A percentile compares a stretch with the other conserved stretches of the same genome.
phyloP scores from a whole-genome alignment of 2,888 invertebrate species.

The Unio delphinus region DNA sequence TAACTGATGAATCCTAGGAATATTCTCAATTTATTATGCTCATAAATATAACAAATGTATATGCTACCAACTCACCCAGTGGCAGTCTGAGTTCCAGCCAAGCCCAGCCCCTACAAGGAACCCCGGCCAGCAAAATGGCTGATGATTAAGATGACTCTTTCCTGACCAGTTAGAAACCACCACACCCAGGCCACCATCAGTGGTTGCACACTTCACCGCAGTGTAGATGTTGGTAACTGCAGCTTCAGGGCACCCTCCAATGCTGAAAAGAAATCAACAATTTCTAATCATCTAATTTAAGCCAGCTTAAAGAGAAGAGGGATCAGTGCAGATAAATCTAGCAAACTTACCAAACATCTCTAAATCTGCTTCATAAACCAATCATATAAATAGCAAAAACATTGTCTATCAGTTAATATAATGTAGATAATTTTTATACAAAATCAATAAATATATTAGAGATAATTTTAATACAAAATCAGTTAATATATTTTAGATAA shows the following conservation, averaged over 20 bases:
- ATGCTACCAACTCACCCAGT: constrained; percentile 65
- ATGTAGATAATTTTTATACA: too few species aligned
- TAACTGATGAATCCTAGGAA: neutral
- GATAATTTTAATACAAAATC: too few species aligned
- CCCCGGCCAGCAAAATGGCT: constrained; percentile 77
- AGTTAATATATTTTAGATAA: too few species aligned
- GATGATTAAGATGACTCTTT: constrained; percentile 76
- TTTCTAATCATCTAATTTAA: neutral
- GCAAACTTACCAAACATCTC: too few species aligned
- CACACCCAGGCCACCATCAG: constrained; percentile 74
- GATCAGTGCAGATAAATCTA: too few species aligned
- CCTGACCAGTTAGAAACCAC: constrained; percentile 78
- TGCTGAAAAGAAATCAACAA: constrained; percentile 58
- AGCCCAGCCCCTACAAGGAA: constrained; percentile 76
- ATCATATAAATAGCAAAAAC: too few species aligned
- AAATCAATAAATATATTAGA: too few species aligned
- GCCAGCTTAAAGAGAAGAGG: neutral
- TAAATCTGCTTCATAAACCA: too few species aligned
- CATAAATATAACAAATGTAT: too few species aligned
- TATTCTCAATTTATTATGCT: neutral
- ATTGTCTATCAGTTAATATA: too few species aligned
- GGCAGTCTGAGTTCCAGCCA: constrained; percentile 76
- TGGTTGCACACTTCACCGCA: constrained; percentile 74
- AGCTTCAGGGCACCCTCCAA: constrained; percentile 77
- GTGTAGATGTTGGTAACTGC: constrained; percentile 76